phyloP scores from a whole-genome alignment of 2,888 invertebrate genomes.

The Blomia tropicalis region DNA sequence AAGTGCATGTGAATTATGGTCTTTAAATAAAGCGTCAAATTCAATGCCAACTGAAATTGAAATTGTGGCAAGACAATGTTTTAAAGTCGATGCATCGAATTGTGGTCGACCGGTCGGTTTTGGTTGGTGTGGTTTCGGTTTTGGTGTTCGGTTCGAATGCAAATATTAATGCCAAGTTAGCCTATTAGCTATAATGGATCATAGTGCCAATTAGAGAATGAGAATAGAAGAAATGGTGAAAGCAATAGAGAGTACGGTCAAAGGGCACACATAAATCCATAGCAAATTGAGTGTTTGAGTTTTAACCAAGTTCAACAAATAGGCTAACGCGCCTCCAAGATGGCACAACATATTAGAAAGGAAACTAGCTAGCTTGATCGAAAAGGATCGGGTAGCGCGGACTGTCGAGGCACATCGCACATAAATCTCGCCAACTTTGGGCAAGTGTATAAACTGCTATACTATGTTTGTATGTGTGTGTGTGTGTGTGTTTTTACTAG shows the following conservation, averaged over 20 bases:
- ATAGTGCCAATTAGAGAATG: conserved; percentile 2
- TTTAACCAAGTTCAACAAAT: neutral
- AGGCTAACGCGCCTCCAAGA: neutral
- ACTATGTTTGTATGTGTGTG: neutral
- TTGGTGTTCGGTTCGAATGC: too few relatives aligned
- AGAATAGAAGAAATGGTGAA: too few relatives aligned
- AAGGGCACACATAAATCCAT: conserved; percentile 6
- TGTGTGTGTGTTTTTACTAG: neutral
- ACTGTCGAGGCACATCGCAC: neutral
- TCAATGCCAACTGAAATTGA: neutral
- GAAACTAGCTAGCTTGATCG: too few relatives aligned
- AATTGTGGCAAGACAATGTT: neutral
- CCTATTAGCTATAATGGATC: conserved; percentile 9
- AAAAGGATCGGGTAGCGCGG: neutral
- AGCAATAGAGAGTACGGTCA: too few relatives aligned
- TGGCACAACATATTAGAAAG: neutral
- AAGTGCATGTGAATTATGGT: neutral
- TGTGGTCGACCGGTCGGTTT: too few relatives aligned
- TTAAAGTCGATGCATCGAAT: too few relatives aligned
- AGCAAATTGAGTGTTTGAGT: neutral
- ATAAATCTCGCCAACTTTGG: neutral
- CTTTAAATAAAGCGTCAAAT: conserved; percentile 11
- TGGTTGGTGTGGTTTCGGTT: too few relatives aligned
- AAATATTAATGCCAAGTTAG: too few relatives aligned
- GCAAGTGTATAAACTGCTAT: too few relatives aligned